Evolutionary conservation across 2,888 invertebrate genomes (phyloP).

Genomic region (Coenonympha glycerion): DNA sequence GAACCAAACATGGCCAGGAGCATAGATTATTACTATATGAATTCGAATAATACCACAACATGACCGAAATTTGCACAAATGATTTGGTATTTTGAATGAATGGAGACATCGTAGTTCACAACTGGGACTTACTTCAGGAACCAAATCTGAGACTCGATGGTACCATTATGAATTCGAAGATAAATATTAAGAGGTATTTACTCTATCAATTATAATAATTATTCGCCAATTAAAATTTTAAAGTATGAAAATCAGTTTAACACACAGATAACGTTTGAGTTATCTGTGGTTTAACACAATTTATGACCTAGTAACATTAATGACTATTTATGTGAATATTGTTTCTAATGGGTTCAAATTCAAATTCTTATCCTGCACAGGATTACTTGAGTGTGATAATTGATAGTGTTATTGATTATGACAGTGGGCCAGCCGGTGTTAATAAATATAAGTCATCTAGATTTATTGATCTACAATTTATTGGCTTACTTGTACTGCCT

Average conservation of each 20-base stretch:
- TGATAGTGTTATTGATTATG: slow-evolving; percentile 28
- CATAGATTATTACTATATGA: too few species aligned
- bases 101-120: too few species aligned
- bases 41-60: too few species aligned
- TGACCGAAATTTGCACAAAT: too few species aligned
- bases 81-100: too few species aligned
- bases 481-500: slow-evolving; percentile 10
- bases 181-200: background rate
- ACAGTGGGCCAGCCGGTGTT: slow-evolving; percentile 23
- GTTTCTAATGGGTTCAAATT: slow-evolving; percentile 10
- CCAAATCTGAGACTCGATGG: background rate
- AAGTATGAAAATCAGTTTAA: background rate
- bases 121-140: too few species aligned
- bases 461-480: slow-evolving; percentile 27
- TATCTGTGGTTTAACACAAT: too few species aligned
- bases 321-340: slow-evolving; percentile 20
- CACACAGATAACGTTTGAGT: too few species aligned
- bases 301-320: slow-evolving; percentile 15
- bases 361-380: slow-evolving; percentile 21
- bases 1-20: too few species aligned
- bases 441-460: slow-evolving; percentile 29
- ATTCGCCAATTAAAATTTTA: slow-evolving; percentile 1
- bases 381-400: slow-evolving; percentile 23
- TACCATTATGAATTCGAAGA: too few species aligned
- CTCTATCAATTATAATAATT: background rate